These are phyloP conservation scores for Noturus placidus DNA, from an alignment of 2,113 vertebrate genomes.

Conservation along the genomic window DNA sequence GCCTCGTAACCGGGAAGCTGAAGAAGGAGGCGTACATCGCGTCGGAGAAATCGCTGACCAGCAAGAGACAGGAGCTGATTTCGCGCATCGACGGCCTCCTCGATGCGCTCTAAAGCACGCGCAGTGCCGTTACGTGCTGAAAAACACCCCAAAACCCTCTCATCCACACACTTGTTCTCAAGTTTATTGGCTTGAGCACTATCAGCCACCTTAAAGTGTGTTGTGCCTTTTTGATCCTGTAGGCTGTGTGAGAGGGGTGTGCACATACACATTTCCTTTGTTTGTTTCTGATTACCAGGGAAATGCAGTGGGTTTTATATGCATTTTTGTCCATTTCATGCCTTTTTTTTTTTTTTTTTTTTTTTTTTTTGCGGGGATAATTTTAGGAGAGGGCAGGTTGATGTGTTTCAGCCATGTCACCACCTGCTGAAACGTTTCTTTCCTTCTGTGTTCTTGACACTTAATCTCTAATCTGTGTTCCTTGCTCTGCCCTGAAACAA, in stretches of 20 bases:
- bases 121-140: background rate
- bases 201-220: background rate
- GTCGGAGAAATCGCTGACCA: constrained; percentile 84
- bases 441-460: background rate
- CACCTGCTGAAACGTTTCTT: background rate
- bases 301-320: background rate
- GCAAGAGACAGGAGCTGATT: constrained; percentile 90
- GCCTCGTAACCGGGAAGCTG: constrained; percentile 92
- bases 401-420: background rate
- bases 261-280: background rate
- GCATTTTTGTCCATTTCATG: background rate
- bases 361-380: background rate
- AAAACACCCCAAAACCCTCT: constrained; percentile 9
- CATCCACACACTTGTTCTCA: constrained; percentile 5
- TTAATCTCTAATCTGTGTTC: background rate
- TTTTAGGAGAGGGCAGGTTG: background rate
- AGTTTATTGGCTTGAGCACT: background rate
- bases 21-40: constrained; percentile 96
- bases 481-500: constrained; percentile 17
- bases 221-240: background rate
- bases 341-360: too few relatives aligned
- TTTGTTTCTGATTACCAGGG: constrained; percentile 13
- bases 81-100: constrained; percentile 92
- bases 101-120: constrained; percentile 80
- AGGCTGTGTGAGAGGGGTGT: constrained; percentile 13